Base-by-base conservation (phyloP, 2,797 vertebrate species). In the Tokudaia tokunoshimensis region DNA sequence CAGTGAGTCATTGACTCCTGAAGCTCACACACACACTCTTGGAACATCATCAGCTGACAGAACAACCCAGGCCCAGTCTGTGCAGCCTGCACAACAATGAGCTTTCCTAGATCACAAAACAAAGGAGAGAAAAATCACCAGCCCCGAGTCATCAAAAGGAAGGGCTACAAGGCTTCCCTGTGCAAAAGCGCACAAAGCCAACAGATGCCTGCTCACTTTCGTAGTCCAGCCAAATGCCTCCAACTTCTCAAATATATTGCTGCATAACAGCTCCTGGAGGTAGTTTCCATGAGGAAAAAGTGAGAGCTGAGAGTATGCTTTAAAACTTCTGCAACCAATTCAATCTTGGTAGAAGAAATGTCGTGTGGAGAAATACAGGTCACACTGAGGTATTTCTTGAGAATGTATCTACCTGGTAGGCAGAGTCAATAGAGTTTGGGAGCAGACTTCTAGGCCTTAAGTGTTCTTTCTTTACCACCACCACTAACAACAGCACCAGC, bases 1-100 rank as follows among this genome's bases (percentile, higher is more conserved):
- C 95, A 90, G 83, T 61, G 83, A 95, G 91, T 97, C 95, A 96
- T 37, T 97, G 92, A 95, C 78, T 76, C 74, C 67, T 57, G 55
- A 95, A 44, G 65, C 72, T 41, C 50, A 52, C 50, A 12, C 95
- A 47, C 10, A 15, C 61, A 92, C 76, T 74, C 57, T 79, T 2
- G 24, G 95, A 47, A 61, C 91, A 90, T 65, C 59, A 89, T 94
- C 76, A 76, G 82, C 92, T 94, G 94, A 95, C 22, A 52, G 65
- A 92, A 26, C 79, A 59, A 10, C 47, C 75, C 65, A 91, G 41
- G 82, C 34, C 81, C 92, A 86, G 0, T 89, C 92, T 57, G 10
- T 52, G 72, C 1, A 34, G 47, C 55, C 74, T 57, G 26, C 29
- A 7, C 34, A 65, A 47, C 41, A 94, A 88, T 44, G 57, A 90